phyloP scores from a whole-genome alignment of 30 jellyfish, hydroid and myxozoan species.

The Mastigias papua region DNA sequence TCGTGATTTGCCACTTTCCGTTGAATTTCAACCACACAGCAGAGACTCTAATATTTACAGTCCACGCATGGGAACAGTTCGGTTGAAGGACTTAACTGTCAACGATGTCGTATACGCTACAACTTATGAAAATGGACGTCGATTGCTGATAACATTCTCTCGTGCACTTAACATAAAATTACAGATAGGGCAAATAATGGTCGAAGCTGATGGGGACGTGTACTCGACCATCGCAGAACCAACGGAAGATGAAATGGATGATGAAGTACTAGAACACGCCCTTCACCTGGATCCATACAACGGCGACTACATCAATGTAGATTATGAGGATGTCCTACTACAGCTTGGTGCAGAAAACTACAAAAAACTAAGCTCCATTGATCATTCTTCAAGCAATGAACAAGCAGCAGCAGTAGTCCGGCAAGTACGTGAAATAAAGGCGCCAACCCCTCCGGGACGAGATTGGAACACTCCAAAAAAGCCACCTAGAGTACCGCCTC shows the following conservation, averaged over 20 bases:
- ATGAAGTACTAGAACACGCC: conserved; percentile 2
- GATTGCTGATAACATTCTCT: conserved; percentile 71
- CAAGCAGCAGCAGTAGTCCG: too few species aligned
- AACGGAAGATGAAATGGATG: conserved; percentile 24
- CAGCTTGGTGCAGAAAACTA: too few species aligned
- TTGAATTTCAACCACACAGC: conserved; percentile 59
- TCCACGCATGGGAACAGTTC: conserved; percentile 62
- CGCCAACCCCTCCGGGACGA: too few species aligned
- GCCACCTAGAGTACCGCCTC: background rate
- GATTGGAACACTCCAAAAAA: too few species aligned
- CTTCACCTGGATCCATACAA: conserved; percentile 27
- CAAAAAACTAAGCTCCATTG: too few species aligned
- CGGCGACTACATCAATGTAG: conserved; percentile 14
- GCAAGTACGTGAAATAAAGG: too few species aligned
- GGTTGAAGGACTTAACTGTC: conserved; percentile 12
- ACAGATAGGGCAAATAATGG: conserved; percentile 62
- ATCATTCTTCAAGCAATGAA: too few species aligned
- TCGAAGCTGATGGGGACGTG: conserved; percentile 8
- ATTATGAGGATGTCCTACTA: background rate
- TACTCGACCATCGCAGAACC: conserved; percentile 62
- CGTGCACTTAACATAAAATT: conserved; percentile 63
- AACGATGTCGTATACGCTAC: conserved; percentile 63
- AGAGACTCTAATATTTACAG: conserved; percentile 54
- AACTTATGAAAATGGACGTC: conserved; percentile 44
- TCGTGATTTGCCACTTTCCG: conserved; percentile 52